phyloP scores from a whole-genome alignment of 2,888 invertebrate genomes.

The Thalpophila matura region DNA sequence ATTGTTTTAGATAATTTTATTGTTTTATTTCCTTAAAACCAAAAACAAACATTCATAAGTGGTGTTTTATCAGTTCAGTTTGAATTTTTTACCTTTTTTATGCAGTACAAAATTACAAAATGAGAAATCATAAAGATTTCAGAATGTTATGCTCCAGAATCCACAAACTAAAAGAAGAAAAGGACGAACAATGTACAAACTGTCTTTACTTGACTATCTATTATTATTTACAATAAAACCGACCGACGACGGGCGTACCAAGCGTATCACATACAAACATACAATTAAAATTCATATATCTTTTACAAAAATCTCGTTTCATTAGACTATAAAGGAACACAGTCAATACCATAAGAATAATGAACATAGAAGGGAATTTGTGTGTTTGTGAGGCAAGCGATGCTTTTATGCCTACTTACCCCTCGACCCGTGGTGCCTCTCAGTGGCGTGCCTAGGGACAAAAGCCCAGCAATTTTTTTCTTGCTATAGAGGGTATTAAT shows the following conservation, averaged over 20 bases:
- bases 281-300: constrained; percentile 63
- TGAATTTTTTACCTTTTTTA: neutral
- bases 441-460: too few species aligned
- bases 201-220: constrained; percentile 43
- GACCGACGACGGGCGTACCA: constrained; percentile 54
- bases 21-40: too few species aligned
- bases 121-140: constrained; percentile 16
- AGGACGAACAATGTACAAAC: constrained; percentile 36
- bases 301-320: constrained; percentile 69
- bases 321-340: constrained; percentile 78
- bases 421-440: too few species aligned
- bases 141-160: constrained; percentile 18
- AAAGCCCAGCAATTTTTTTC: too few species aligned
- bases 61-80: neutral
- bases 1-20: too few species aligned
- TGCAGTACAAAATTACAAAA: constrained; percentile 41
- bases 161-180: constrained; percentile 12
- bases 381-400: neutral
- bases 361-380: constrained; percentile 48
- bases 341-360: constrained; percentile 63
- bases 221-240: constrained; percentile 54
- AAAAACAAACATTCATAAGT: neutral
- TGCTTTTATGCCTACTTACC: neutral
- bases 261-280: constrained; percentile 72
- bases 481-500: too few species aligned